Evolutionary conservation across 35 echinoderm and acorn worm species (phyloP), one percentile per base, ranked within the genome.

Genomic region (Lytechinus variegatus): DNA sequence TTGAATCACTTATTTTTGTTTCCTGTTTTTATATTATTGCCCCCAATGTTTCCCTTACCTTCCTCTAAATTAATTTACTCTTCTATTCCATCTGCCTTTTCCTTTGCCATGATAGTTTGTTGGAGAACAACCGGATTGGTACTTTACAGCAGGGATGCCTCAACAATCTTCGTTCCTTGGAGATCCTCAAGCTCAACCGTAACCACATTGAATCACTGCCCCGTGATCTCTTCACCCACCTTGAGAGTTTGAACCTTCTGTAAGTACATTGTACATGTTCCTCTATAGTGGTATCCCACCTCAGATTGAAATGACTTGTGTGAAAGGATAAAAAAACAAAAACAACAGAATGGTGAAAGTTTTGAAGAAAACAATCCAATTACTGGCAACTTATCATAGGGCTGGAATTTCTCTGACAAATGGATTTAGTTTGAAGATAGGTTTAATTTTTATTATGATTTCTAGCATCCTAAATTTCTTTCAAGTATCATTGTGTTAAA

Each of bases 101-200:
- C 28, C 14, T 90, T 54, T 90, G 52, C 29, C 9, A 29, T 90
- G 88, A 54, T 54, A 93, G 92, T 19, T 55, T 55, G 13, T 93
- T 93, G 54, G 92, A 93, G 92, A 93, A 93, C 92, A 93, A 93
- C 54, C 12, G 54, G 6, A 93, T 93, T 9, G 27, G 54, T n/a
- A 93, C 53, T 4, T 27, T 93, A 54, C 53, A 93, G 92, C 27
- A 54, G 53, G n/a, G 92, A 28, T 55, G 92, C 55, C 54, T 93
- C 16, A 57, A 93, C 54, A 55, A 93, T 27, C 92, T 93, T 27
- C 92, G 54, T 28, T 93, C 92, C n/a, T 57, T 93, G 54, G 92
- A 93, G 54, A 54, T 93, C 53, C 92, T 93, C 53, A 93, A 93
- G 92, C 54, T 93, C n/a, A 93, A 93, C 92, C 52, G 92, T 27